Percentiles rank a stretch among this genome's conserved stretches.
These are phyloP conservation scores for Pterostichus madidus DNA, from an alignment of 2,888 invertebrate genomes.

Conservation along the genomic window DNA sequence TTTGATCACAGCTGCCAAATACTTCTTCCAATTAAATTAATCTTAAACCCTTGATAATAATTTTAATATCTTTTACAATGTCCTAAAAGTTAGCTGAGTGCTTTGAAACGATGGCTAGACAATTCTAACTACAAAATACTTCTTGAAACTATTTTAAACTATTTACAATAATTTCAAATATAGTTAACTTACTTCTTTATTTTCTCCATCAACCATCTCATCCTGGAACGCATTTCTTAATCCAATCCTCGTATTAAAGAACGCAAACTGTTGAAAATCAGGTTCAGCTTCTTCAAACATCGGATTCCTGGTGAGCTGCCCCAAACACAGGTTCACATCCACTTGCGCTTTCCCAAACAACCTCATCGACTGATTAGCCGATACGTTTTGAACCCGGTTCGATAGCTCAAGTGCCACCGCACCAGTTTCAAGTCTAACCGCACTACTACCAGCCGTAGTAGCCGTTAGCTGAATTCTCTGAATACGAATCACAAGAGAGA, in stretches of 20 bases:
- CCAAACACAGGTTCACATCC: slow-evolving; percentile 96
- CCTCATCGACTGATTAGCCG: slow-evolving; percentile 81
- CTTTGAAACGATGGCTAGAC: too few relatives aligned
- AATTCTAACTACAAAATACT: too few relatives aligned
- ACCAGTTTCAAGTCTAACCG: slow-evolving; percentile 97
- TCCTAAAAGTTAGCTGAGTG: too few relatives aligned
- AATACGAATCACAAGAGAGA: slow-evolving; percentile 93
- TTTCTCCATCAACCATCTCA: slow-evolving; percentile 91
- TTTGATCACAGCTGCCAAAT: too few relatives aligned
- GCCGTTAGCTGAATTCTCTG: slow-evolving; percentile 97
- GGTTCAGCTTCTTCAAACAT: slow-evolving; percentile 98
- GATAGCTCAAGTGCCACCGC: slow-evolving; percentile 95
- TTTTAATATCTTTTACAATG: too few relatives aligned
- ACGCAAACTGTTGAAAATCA: slow-evolving; percentile 98
- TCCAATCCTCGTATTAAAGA: slow-evolving; percentile 97
- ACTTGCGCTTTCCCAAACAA: slow-evolving; percentile 92
- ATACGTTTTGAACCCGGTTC: slow-evolving; percentile 94
- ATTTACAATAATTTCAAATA: too few relatives aligned
- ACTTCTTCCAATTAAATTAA: too few relatives aligned
- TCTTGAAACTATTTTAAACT: too few relatives aligned
- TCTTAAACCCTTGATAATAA: too few relatives aligned
- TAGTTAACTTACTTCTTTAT: slow-evolving; percentile 84
- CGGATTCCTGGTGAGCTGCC: slow-evolving; percentile 94
- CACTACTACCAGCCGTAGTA: slow-evolving; percentile 98
- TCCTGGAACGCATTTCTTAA: slow-evolving; percentile 80